Base-by-base conservation (phyloP, 2,113 vertebrate genomes). In the Phalacrocorax brasilianus region DNA sequence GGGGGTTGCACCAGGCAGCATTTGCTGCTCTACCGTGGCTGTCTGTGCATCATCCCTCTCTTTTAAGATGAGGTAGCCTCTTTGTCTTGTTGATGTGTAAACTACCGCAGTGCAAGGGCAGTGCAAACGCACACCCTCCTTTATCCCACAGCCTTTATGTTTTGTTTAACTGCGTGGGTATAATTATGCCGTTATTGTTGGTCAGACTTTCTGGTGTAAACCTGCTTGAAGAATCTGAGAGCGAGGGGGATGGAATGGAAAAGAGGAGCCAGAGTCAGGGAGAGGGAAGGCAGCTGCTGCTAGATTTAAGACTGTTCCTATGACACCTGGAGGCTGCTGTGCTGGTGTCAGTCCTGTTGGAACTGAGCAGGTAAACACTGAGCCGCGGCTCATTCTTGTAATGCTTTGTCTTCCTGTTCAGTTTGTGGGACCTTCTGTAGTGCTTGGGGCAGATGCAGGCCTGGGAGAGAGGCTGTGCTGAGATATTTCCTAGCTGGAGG, bases 321-420 rank as follows among this genome's bases (percentile, higher is more conserved):
- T 91, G 93, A 88, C 50, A 83, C 82, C 82, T 89, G 87, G 78
- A 93, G 62, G 75, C 71, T 95, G 93, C 93, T 47, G 78, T 70
- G 82, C 67, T 91, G 78, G 45, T 85, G 82, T 94, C 74, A n/a
- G 82, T 38, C 78, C 77, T 55, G 38, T 55, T 96, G 92, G 85
- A 96, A 50, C 58, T 1, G 58, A 88, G 81, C 87, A 89, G 95
- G 94, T 89, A 91, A 92, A 93, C 84, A 68, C 14, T 4, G 93
- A 95, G 62, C 72, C 1, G 4, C 4, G 30, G 68, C 61, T 80
- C 4, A 0, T 71, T 86, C 79, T 77, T 16, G 55, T 32, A 28
- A 28, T 32, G 71, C 42, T 95, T 88, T 72, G 1, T 66, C 50
- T 91, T 73, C 67, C 72, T 50, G 28, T 30, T 85, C 40, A 32